Conservation (phyloP, 1,140 invertebrate genomes). For the Pissodes strobi region DNA sequence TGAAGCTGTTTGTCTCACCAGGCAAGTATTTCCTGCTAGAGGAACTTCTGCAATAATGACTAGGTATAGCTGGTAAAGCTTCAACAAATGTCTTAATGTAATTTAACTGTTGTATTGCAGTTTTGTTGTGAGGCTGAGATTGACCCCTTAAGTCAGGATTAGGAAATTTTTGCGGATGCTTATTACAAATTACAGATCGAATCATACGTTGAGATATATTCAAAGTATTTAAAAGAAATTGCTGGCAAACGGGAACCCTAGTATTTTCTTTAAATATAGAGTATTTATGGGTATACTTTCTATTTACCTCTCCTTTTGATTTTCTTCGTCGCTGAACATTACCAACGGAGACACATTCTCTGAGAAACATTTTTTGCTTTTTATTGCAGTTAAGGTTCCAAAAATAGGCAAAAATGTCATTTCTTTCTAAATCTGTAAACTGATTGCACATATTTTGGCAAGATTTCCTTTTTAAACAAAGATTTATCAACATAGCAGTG, state of each 20-base stretch:
- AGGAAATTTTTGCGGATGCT: not conserved
- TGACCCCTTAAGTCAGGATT: not conserved
- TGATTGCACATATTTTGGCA: not conserved
- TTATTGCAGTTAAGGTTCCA: not conserved
- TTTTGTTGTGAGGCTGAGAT: not conserved
- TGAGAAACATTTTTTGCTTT: not conserved
- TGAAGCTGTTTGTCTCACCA: not conserved
- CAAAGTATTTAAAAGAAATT: constrained; percentile 5
- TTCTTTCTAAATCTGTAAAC: not conserved
- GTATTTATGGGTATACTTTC: not conserved
- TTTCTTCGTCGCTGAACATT: not conserved
- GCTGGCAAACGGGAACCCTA: not conserved
- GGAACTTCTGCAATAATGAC: not conserved
- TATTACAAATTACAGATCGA: not conserved
- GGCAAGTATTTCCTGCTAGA: not conserved
- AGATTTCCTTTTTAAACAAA: not conserved
- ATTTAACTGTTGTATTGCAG: not conserved
- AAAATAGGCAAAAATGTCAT: not conserved
- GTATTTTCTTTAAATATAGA: not conserved
- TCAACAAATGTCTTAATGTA: not conserved
- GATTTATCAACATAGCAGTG: no score
- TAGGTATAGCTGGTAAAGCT: not conserved
- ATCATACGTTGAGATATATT: not conserved
- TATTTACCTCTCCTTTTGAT: not conserved
- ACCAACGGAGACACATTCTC: not conserved